Evolutionary conservation across 2,888 invertebrate genomes (phyloP).

Genomic region (Aphidius colemani): DNA sequence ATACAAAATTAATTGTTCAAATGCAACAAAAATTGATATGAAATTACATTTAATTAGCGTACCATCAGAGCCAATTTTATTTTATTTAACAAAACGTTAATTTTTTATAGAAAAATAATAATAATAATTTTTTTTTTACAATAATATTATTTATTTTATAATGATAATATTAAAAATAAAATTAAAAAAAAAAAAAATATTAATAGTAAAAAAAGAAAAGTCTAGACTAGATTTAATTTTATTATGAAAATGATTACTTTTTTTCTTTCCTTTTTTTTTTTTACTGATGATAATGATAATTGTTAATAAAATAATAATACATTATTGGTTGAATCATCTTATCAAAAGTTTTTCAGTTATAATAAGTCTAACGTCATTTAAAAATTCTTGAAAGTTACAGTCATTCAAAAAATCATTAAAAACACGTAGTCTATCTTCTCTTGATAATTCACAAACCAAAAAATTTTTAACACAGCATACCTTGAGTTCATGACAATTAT

Average conservation of each 20-base stretch:
- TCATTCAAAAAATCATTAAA: constrained; percentile 47
- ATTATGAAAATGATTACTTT: neutral
- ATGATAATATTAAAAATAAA: constrained; percentile 11
- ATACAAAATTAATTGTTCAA: constrained; percentile 63
- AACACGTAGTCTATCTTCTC: constrained; percentile 42
- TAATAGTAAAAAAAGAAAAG: constrained; percentile 4
- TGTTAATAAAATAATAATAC: neutral
- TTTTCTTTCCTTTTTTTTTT: neutral
- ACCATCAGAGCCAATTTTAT: constrained; percentile 63
- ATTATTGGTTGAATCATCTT: constrained; percentile 8
- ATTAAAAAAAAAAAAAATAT: constrained; percentile 22
- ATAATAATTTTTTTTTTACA: neutral
- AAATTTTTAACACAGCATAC: constrained; percentile 51
- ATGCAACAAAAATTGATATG: constrained; percentile 63
- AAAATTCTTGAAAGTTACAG: constrained; percentile 47
- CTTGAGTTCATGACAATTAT: constrained; percentile 49
- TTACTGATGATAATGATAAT: neutral
- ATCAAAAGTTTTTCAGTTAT: constrained; percentile 32
- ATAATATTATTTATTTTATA: neutral
- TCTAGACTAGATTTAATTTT: neutral
- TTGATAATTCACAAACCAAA: constrained; percentile 46
- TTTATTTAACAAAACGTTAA: constrained; percentile 50
- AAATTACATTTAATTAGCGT: constrained; percentile 68
- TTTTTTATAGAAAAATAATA: constrained; percentile 14
- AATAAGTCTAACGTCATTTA: constrained; percentile 46